A percentile compares a stretch with the other conserved stretches of the same genome.
These are phyloP conservation scores for Caenorhabditis sp. DNA, from an alignment of 2,888 invertebrate species.

Conservation along the genomic window DNA sequence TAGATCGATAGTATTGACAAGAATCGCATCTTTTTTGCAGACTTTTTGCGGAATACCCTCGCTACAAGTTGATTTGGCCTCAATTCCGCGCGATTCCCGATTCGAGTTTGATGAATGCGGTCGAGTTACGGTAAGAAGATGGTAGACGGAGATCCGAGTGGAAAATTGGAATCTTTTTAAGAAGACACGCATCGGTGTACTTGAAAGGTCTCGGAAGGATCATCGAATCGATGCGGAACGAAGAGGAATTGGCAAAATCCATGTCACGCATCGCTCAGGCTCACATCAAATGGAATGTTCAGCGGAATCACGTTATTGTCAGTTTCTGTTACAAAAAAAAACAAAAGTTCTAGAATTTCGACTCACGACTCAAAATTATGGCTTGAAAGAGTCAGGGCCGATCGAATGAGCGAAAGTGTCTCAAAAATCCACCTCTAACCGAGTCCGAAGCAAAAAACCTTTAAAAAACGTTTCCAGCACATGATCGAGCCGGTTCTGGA, in stretches of 20 bases:
- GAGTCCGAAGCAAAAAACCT: no score
- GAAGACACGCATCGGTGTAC: slow-evolving; percentile 71
- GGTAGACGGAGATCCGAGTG: neutral
- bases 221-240: slow-evolving; percentile 75
- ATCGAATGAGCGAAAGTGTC: no score
- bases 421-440: neutral
- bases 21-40: no score
- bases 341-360: neutral
- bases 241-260: slow-evolving; percentile 63
- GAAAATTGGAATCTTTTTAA: slow-evolving; percentile 17
- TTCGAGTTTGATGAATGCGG: slow-evolving; percentile 73
- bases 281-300: slow-evolving; percentile 77
- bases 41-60: slow-evolving; percentile 74
- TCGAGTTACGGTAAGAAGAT: slow-evolving; percentile 62
- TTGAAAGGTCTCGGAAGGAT: slow-evolving; percentile 72
- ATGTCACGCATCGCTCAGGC: slow-evolving; percentile 72
- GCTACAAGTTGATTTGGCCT: slow-evolving; percentile 77
- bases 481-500: slow-evolving; percentile 74
- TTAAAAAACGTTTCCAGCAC: slow-evolving; percentile 72
- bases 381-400: no score
- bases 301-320: slow-evolving; percentile 73
- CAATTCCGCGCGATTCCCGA: slow-evolving; percentile 76
- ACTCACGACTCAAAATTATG: neutral
- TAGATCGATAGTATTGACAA: no score
- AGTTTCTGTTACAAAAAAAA: slow-evolving; percentile 31